Conservation (phyloP, 2,113 vertebrate species). For the Seriola rivoliana region DNA sequence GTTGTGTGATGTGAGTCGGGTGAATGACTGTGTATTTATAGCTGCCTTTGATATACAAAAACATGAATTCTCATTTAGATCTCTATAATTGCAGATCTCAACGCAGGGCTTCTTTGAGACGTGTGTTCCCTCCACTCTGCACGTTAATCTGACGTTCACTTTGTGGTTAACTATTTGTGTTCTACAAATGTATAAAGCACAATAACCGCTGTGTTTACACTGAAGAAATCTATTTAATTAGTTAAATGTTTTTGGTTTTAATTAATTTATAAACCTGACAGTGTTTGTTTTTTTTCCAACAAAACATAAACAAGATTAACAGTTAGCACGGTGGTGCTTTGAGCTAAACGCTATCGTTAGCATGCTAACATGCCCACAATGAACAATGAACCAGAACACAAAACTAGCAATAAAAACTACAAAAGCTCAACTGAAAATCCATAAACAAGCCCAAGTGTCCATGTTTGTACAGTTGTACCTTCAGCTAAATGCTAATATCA, state of each 20-base stretch:
- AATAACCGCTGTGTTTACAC: not conserved
- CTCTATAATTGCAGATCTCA: constrained; percentile 1
- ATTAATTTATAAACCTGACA: not conserved
- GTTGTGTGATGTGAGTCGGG: constrained; percentile 45
- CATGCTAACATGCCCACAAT: no score
- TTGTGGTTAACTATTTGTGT: constrained; percentile 14
- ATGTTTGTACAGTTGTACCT: no score
- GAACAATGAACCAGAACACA: no score
- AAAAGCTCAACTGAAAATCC: no score
- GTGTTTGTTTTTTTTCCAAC: not conserved
- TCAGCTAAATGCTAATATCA: no score
- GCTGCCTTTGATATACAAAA: constrained; percentile 70
- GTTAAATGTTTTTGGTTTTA: no score
- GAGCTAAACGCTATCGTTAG: no score
- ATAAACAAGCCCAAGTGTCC: no score
- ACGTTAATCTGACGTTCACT: not conserved
- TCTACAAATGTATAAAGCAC: not conserved
- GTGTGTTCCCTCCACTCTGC: not conserved
- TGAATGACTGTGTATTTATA: constrained; percentile 65
- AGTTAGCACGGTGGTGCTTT: no score
- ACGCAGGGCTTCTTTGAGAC: not conserved
- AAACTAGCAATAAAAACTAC: no score
- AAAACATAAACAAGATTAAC: not conserved
- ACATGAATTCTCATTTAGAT: constrained; percentile 61
- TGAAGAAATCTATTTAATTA: not conserved